Conservation (phyloP, 2,113 vertebrate species). For the Caloenas nicobarica region DNA sequence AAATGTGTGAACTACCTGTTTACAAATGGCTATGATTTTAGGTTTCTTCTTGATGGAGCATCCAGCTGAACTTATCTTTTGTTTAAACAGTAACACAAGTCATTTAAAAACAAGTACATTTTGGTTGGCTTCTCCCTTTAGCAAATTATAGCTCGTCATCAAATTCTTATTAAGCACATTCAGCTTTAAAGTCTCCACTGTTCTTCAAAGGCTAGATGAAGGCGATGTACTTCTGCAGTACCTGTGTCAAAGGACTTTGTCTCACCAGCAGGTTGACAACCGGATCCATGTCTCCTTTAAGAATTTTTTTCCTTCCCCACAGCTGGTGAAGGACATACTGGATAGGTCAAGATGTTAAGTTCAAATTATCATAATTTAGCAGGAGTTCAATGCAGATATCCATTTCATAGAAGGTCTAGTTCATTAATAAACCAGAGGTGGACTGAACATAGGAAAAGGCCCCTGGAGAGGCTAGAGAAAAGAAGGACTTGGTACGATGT, state of each 20-base stretch:
- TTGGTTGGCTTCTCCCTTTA: background rate
- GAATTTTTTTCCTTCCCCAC: background rate
- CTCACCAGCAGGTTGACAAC: background rate
- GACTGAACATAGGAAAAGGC: background rate
- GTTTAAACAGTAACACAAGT: background rate
- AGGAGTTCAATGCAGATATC: background rate
- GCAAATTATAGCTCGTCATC: background rate
- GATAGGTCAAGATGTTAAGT: background rate
- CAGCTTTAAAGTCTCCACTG: background rate
- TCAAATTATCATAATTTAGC: background rate
- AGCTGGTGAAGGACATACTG: background rate
- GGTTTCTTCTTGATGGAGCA: background rate
- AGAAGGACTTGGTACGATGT: background rate
- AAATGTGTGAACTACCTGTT: background rate
- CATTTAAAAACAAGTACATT: background rate
- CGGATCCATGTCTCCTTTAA: background rate
- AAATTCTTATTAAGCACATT: background rate
- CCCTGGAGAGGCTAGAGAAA: background rate
- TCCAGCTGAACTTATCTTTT: background rate
- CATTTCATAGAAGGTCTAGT: background rate
- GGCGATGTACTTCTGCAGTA: background rate
- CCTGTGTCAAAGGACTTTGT: background rate
- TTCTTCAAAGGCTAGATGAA: conserved; percentile 15
- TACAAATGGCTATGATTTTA: background rate
- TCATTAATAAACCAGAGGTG: background rate